Percentiles rank a stretch among this genome's conserved stretches.
Evolutionary conservation across 2,888 invertebrate genomes (phyloP).

Genomic region (Agriopis aurantiaria): DNA sequence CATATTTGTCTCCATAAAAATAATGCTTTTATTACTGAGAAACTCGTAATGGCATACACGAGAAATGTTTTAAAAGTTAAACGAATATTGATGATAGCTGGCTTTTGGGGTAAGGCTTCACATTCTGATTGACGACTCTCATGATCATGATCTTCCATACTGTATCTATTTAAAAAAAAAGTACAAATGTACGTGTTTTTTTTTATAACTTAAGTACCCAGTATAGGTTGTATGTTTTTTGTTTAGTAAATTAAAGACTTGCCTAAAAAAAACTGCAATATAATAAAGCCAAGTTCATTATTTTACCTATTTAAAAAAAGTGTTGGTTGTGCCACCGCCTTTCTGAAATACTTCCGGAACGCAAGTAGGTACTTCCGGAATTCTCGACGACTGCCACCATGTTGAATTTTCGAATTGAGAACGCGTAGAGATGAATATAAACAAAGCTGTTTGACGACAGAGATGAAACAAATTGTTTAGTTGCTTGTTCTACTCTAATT

Average conservation of each 20-base stretch:
- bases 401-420: slow-evolving; percentile 11
- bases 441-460: slow-evolving; percentile 10
- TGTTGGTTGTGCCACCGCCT: background rate
- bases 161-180: too few species aligned
- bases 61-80: slow-evolving; percentile 37
- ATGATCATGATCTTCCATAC: background rate
- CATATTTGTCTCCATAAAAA: slow-evolving; percentile 41
- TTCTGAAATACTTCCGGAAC: background rate
- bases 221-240: too few species aligned
- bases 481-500: slow-evolving; percentile 4
- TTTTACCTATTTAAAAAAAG: background rate
- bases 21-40: slow-evolving; percentile 34
- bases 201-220: too few species aligned
- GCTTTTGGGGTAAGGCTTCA: background rate
- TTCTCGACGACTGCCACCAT: background rate
- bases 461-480: slow-evolving; percentile 10
- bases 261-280: too few species aligned
- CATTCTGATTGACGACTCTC: background rate
- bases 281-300: too few species aligned
- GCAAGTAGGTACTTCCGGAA: background rate
- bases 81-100: slow-evolving; percentile 39
- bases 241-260: too few species aligned
- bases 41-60: slow-evolving; percentile 33
- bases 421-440: slow-evolving; percentile 10
- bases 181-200: too few species aligned